Evolutionary conservation across 2,797 vertebrate species (phyloP), one percentile per base, ranked within the genome.

Genomic region (Acrocephalus scirpaceus): DNA sequence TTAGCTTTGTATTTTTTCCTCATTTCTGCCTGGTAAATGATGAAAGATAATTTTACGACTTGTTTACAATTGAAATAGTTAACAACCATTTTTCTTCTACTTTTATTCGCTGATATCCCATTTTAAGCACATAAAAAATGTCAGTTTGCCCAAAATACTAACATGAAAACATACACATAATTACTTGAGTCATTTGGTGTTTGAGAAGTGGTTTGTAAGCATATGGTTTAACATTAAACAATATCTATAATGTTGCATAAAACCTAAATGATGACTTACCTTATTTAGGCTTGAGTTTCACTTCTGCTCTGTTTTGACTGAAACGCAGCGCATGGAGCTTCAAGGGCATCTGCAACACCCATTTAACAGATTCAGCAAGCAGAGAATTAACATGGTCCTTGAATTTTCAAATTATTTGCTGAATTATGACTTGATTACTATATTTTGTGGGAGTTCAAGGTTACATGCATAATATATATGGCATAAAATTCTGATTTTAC

Each of bases 251-350:
- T 2, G 9, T 15, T n/a, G 14, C 18, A 64, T 32, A 45, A 20
- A 54, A 51, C 10, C 14, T 60, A 16, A 62, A 11, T 10, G 38
- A 58, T 38, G 17, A 34, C 25, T 75, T 74, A 32, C 8, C 36
- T 88, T 44, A 54, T 12, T 65, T 22, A 78, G 25, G 11, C 7
- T 19, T 4, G 20, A 82, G 10, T 62, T 77, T 65, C 62, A 19
- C 11, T 70, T 74, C 44, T 69, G 42, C 38, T 72, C 34, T 50
- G 3, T 56, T 57, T 81, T 45, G 20, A 19, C 32, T 75, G 62
- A 76, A 58, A 50, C 0, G 0, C 10, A 60, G 42, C 34, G 34
- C 16, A 20, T 1, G 4, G 12, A 64, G 29, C 25, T 66, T 51
- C 19, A 27, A 51, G 36, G 17, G 30, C 16, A 71, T 20, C 80